Base-by-base conservation (phyloP, 1,140 invertebrate genomes). In the Drosophila oshimai region DNA sequence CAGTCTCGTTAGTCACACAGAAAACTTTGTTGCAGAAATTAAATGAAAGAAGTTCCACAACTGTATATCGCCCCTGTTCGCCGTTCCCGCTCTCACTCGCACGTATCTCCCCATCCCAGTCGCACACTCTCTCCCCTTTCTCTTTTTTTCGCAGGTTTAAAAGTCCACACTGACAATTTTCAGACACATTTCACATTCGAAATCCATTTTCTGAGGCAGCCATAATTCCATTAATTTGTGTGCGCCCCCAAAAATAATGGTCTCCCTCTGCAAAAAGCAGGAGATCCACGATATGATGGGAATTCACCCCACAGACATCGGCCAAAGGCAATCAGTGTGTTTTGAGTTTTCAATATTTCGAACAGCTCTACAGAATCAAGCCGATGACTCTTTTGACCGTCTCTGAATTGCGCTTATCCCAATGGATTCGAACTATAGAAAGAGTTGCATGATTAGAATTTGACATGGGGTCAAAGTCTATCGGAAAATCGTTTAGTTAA, bases 31-130 rank as follows among this genome's bases (percentile, higher is more conserved):
- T 80, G 47, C 71, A 28, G 55, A 84, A 84, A 84, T 84, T 54
- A 84, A 86, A 84, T 84, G 75, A 84, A 80, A 84, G 71, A 86
- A 84, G 80, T 84, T 84, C 65, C 71, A 84, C 60, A 86, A 86
- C 75, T 73, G 72, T 55, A 72, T 72, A 73, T 9, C 37, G 58
- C 61, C 71, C 31, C 51, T 47, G 17, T 28, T 12, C 15, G 7
- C 12, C 26, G 13, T 15, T n/a, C 37, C n/a, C 29, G 22, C 31
- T 29, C 53, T 29, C 15, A 31, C 44, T 29, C 10, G 42, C 13
- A 28, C 34, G n/a, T 13, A 28, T 22, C 10, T 3, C 13, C 4
- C 9, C 24, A 13, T 18, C 29, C 7, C 34, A 5, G 4, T 18
- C 33, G 37, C 34, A 20, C 41, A 24, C 13, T 18, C 22, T 33